Evolutionary conservation across 1,140 invertebrate species (phyloP), one percentile per base, ranked within the genome.

Genomic region (Drosophila auraria): DNA sequence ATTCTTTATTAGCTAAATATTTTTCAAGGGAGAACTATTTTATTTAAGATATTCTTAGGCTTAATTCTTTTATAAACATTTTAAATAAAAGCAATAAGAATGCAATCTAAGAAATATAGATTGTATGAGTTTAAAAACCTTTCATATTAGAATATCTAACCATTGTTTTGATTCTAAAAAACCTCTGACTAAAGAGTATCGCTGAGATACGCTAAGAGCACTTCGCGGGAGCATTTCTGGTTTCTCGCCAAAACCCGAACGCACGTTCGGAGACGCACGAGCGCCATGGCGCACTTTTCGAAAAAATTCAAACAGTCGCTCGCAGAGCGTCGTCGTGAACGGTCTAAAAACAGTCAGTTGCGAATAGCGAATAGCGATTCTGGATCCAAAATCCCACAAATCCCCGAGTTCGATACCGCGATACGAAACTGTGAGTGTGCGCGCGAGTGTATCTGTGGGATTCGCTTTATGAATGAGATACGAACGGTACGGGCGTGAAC

Each of bases 401-500:
- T 15, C 36, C 12, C 33, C 53, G 53, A 56, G 33, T 56, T 56
- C 53, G 53, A 56, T 56, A 56, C 17, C 53, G 53, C 53, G 66
- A 73, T 70, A 66, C 74, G 71, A 65, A 64, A 47, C 42, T 74
- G 59, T 68, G 63, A 70, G 51, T 69, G 64, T 58, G 75, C 58
- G 54, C 50, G 56, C 60, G 57, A 66, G 60, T 61, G 53, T 79
- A 68, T 74, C 60, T 53, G 65, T 83, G 61, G 72, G 49, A 63
- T 64, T 78, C 65, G 78, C 75, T 87, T 87, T 82, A 84, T 87
- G 86, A 87, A 87, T 87, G 83, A 83, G 77, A 59, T 68, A 60
- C 64, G 71, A 61, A 65, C 72, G 72, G 65, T 44, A 53, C 79
- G 74, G 83, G 78, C 74, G 83, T 83, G 80, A 87, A 89, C 83